Percentiles rank a stretch among this genome's conserved stretches.
phyloP scores from a whole-genome alignment of 2,888 invertebrate genomes.

The Papilio demoleus region DNA sequence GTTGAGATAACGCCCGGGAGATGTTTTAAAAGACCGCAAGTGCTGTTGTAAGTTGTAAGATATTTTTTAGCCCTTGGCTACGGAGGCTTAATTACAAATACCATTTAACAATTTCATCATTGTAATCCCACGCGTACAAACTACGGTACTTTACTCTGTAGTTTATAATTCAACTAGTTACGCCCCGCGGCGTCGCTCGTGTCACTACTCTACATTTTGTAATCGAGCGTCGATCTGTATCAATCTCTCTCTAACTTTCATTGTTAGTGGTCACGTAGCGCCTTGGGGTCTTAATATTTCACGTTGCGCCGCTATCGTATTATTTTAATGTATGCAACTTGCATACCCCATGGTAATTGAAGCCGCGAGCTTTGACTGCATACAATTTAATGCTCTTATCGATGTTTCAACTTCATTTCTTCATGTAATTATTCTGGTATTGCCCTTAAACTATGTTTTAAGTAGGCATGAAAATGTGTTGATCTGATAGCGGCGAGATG shows the following conservation, averaged over 20 bases:
- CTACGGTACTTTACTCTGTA: constrained; percentile 7
- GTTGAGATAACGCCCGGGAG: too few species aligned
- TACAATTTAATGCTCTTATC: constrained; percentile 7
- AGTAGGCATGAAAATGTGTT: background rate
- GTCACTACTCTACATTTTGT: constrained; percentile 29
- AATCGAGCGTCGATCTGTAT: constrained; percentile 31
- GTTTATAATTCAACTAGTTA: constrained; percentile 20
- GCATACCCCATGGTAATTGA: constrained; percentile 8
- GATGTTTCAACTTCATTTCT: constrained; percentile 3
- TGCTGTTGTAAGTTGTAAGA: too few species aligned
- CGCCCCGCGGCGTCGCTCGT: constrained; percentile 34
- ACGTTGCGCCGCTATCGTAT: background rate
- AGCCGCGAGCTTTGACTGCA: constrained; percentile 9
- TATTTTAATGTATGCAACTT: constrained; percentile 21
- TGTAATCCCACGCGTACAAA: constrained; percentile 18
- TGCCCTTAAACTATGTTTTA: constrained; percentile 12
- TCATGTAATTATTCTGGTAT: constrained; percentile 2
- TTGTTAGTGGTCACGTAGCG: constrained; percentile 35
- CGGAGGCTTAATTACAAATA: constrained; percentile 14
- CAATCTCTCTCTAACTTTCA: constrained; percentile 39
- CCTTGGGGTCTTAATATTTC: constrained; percentile 34
- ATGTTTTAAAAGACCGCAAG: too few species aligned
- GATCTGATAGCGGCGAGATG: background rate
- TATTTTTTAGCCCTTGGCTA: background rate
- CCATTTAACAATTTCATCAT: constrained; percentile 19